Base-by-base conservation (phyloP, 2,113 vertebrate genomes). In the Eonycteris spelaea region DNA sequence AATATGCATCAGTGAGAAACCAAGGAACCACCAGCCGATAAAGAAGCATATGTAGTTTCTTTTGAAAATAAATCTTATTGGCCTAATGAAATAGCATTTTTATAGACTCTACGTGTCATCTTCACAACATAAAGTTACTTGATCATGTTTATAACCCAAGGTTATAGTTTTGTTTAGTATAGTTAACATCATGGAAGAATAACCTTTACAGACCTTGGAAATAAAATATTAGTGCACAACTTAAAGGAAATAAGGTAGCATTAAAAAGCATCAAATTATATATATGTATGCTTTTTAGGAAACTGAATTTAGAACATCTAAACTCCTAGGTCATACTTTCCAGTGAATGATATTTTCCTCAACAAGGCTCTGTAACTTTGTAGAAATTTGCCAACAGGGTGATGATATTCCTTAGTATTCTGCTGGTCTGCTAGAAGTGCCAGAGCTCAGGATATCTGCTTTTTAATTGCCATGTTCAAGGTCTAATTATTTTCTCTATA, bases 401-500 rank as follows among this genome's bases (percentile, higher is more conserved):
- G 19, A 40, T 7, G 38, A 70, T 96, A 94, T 30, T 86, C 6
- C 40, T 88, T 91, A 86, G 71, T 40, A 61, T 38, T 94, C 26
- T 26, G 2, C 14, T 5, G 0, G 24, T 94, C 89, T 28, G 85
- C 85, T 10, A 4, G 57, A 67, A 95, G 70, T 57, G 70, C 65
- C 51, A 90, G 14, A 93, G 84, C 86, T 95, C 57, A 86, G 70
- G 61, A 67, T 95, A 85, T 35, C 83, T 96, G 86, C 95, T 97
- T 89, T 95, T 95, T 85, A 77, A 12, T 86, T 61, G 75, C 12
- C n/a, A 67, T 71, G 74, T 94, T 96, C 94, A 84, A 85, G 68
- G 68, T 97, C 94, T 96, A 90, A 97, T 96, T 94, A 89, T 80
- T 97, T 97, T 96, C 65, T 87, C 48, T 91, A 85, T 70, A 9